Base-by-base conservation (phyloP, 2,888 invertebrate genomes). In the Polyommatus iphigenia region DNA sequence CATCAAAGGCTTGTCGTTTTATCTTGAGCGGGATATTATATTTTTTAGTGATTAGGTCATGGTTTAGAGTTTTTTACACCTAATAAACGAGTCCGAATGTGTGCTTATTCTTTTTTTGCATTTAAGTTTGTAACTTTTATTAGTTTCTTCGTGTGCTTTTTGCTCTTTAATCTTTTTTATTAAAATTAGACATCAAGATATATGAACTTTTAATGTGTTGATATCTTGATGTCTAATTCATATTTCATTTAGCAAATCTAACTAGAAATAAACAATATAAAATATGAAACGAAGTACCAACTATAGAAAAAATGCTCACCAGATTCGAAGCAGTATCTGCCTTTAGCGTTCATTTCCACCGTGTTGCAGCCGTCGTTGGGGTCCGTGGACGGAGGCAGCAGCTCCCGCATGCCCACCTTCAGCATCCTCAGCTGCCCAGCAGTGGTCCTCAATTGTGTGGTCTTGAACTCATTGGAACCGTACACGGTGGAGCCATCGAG, bases 401-500 rank as follows among this genome's bases (percentile, higher is more conserved):
- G 91, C 24, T 96, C 95, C 46, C 96, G 91, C 1, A 95, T 95
- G 0, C 96, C 96, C 0, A 96, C 95, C 36, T 91, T 84, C 83
- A 95, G 95, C 96, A 97, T 97, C 79, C 94, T 93, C 76, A 98
- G 88, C 5, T 93, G 88, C 0, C 98, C 98, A 3, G 94, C 95
- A 0, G 85, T 59, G 10, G 90, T 86, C 0, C 96, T 92, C 20
- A 97, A 88, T 1, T 91, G 86, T 0, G 84, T 86, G 57, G 92
- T 94, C 1, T 95, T 90, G 4, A 89, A 86, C 3, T 93, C 91
- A 2, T 94, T 93, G 77, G 95, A 95, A 0, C 98, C 97, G 85
- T 98, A 98, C 13, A 98, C 95, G 0, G 95, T 95, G 0, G 98
- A 98, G 0, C 95, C 98, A 87, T 99, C 99, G 29, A 99, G 95